Percentiles rank a stretch among this genome's conserved stretches.
phyloP scores from a whole-genome alignment of 2,888 invertebrate species.

The Heliconius cydno region DNA sequence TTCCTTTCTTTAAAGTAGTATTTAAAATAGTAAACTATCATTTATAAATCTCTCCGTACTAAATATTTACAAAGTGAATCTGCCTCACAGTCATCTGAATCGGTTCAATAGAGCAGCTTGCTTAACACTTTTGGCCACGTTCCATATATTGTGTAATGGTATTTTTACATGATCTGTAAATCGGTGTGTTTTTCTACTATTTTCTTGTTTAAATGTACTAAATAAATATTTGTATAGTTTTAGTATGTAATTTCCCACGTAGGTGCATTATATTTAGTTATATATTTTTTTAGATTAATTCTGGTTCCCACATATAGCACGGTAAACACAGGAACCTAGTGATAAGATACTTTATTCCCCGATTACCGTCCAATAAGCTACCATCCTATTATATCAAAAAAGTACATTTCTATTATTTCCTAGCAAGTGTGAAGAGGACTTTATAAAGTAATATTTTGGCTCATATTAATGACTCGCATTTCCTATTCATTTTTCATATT shows the following conservation, averaged over 20 bases:
- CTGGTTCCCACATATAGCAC: too few species aligned
- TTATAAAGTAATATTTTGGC: conserved; percentile 25
- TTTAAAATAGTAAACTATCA: background rate
- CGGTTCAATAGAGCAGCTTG: conserved; percentile 45
- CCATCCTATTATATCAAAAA: too few species aligned
- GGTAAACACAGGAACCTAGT: too few species aligned
- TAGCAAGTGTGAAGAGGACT: conserved; percentile 14
- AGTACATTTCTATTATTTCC: too few species aligned
- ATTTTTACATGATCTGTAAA: conserved; percentile 26
- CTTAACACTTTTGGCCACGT: conserved; percentile 47
- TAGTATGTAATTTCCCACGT: background rate
- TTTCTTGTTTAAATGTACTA: background rate
- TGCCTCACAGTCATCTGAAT: conserved; percentile 24
- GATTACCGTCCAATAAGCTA: too few species aligned
- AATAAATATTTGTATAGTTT: background rate
- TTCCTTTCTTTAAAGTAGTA: background rate
- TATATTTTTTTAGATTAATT: background rate
- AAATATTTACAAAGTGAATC: conserved; percentile 15
- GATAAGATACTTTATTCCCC: too few species aligned
- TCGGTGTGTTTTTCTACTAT: conserved; percentile 20
- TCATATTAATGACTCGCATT: conserved; percentile 25
- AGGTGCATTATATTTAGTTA: background rate
- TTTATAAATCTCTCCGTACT: background rate
- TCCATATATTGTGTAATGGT: conserved; percentile 46
- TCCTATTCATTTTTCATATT: conserved; percentile 31